Evolutionary conservation across 2,888 invertebrate genomes (phyloP).

Genomic region (Bruchidius siliquastri): DNA sequence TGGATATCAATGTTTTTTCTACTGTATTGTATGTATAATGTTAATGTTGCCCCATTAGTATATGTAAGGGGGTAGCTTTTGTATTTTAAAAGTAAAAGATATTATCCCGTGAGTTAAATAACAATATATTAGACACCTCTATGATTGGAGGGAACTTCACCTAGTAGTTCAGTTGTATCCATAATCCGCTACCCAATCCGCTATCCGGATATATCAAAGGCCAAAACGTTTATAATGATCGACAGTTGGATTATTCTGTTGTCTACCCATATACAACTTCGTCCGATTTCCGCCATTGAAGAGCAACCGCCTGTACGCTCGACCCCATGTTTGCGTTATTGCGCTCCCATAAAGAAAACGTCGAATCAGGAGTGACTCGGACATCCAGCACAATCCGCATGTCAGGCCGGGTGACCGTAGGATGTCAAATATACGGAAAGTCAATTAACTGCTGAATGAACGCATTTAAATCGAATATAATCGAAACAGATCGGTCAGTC

Average conservation of each 20-base stretch:
- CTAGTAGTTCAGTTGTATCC: too few relatives aligned
- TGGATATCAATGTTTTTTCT: too few relatives aligned
- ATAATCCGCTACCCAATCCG: too few relatives aligned
- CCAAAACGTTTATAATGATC: not conserved
- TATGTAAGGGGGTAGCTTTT: too few relatives aligned
- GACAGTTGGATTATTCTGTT: not conserved
- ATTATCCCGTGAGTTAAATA: too few relatives aligned
- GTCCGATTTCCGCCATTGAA: not conserved
- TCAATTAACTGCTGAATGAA: constrained; percentile 20
- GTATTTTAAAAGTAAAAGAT: too few relatives aligned
- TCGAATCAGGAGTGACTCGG: not conserved
- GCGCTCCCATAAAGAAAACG: not conserved
- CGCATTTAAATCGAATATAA: constrained; percentile 14
- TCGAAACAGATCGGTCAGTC: not conserved
- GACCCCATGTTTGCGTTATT: not conserved
- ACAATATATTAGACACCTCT: too few relatives aligned
- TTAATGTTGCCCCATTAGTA: too few relatives aligned
- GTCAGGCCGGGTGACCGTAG: not conserved
- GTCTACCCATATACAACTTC: not conserved
- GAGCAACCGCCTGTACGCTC: not conserved
- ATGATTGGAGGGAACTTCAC: too few relatives aligned
- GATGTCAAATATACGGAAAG: constrained; percentile 15
- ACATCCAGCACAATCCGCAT: not conserved
- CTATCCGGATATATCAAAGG: not conserved
- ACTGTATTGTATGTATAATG: too few relatives aligned